Evolutionary conservation across 2,797 vertebrate species (phyloP).

Genomic region (Silurus aristotelis): DNA sequence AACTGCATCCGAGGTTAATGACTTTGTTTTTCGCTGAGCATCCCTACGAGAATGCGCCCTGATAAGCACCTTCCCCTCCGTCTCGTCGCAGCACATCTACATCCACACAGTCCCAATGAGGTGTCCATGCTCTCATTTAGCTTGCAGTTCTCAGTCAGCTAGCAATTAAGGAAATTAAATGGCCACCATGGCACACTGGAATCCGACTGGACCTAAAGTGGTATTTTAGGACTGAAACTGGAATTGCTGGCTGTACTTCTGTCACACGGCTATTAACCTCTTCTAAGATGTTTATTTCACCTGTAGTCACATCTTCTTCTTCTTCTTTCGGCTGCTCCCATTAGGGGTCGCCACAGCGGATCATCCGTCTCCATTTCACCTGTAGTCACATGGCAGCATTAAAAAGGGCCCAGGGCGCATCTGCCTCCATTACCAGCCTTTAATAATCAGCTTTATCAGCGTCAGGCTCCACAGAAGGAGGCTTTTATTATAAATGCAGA

Average conservation of each 20-base stretch:
- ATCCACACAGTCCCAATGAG: neutral
- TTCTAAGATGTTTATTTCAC: neutral
- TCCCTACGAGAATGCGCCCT: neutral
- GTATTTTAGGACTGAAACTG: conserved; percentile 16
- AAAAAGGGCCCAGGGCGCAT: neutral
- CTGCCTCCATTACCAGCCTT: conserved; percentile 29
- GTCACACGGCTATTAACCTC: conserved; percentile 26
- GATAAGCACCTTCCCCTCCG: neutral
- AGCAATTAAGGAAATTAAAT: conserved; percentile 35
- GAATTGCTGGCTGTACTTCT: neutral
- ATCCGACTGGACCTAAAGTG: neutral
- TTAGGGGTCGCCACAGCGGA: no score
- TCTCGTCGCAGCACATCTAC: neutral
- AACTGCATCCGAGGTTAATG: neutral
- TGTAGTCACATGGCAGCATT: conserved; percentile 15
- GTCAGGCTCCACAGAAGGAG: conserved; percentile 11
- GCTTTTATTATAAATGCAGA: conserved; percentile 44
- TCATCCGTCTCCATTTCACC: no score
- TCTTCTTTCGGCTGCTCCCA: no score
- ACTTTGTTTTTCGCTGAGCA: neutral
- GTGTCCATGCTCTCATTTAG: conserved; percentile 16
- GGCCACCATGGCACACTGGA: neutral
- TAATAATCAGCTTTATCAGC: conserved; percentile 39
- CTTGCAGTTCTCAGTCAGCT: conserved; percentile 10
- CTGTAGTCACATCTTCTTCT: conserved; percentile 12